These are phyloP conservation scores for Scarus forsteni DNA, from an alignment of 2,797 vertebrate species.

Conservation along the genomic window DNA sequence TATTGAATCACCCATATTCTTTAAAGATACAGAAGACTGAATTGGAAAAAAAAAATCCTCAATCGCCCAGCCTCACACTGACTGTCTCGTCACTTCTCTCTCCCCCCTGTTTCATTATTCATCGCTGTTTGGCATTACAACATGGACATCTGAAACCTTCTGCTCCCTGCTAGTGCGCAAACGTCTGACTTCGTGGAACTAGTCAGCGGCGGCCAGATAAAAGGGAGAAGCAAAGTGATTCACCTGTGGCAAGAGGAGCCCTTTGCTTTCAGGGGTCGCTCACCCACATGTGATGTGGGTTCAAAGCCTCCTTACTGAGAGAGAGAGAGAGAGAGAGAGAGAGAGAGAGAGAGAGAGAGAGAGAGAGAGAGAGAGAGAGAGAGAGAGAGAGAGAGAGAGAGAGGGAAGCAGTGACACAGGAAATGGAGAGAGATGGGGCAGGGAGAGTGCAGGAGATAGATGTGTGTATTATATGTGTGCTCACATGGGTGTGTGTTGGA, in stretches of 20 bases:
- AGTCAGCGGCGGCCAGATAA: slow-evolving; percentile 55
- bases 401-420: slow-evolving; percentile 54
- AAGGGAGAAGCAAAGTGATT: slow-evolving; percentile 75
- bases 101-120: slow-evolving; percentile 73
- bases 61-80: too few species aligned
- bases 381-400: slow-evolving; percentile 18
- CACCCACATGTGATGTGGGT: slow-evolving; percentile 65
- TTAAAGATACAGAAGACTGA: too few species aligned
- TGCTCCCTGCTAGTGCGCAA: slow-evolving; percentile 48
- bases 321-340: slow-evolving; percentile 11
- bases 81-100: slow-evolving; percentile 7
- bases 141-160: slow-evolving; percentile 58
- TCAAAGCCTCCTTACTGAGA: slow-evolving; percentile 59
- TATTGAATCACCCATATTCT: too few species aligned
- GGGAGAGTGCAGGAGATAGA: slow-evolving; percentile 48
- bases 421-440: slow-evolving; percentile 59
- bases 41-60: too few species aligned
- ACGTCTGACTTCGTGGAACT: slow-evolving; percentile 51
- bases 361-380: slow-evolving; percentile 40
- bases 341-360: background rate
- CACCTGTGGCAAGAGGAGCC: slow-evolving; percentile 68
- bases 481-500: background rate
- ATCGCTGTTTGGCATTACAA: slow-evolving; percentile 58
- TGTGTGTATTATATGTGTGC: background rate
- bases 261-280: slow-evolving; percentile 71